Conservation (phyloP, 2,113 vertebrate species). For the Protobothrops flavoviridis region DNA sequence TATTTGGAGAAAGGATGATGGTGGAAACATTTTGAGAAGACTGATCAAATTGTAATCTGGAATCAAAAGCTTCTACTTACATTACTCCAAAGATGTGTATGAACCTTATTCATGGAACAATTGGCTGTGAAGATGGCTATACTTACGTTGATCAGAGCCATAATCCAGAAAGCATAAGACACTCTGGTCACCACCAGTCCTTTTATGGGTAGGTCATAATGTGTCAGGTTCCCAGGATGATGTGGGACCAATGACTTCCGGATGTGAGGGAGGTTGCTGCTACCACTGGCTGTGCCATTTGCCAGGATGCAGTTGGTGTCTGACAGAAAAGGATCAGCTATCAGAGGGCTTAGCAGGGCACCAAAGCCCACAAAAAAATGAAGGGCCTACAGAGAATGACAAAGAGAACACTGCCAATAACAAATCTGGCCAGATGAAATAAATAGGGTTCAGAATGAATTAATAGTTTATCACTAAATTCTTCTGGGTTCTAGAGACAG, state of each 20-base stretch:
- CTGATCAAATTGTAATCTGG: background rate
- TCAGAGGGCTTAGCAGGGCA: constrained; percentile 88
- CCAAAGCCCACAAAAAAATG: constrained; percentile 95
- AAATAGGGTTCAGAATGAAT: background rate
- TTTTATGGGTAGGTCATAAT: constrained; percentile 69
- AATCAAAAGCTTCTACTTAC: background rate
- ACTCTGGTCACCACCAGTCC: constrained; percentile 75
- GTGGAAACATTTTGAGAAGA: background rate
- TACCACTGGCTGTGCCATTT: constrained; percentile 75
- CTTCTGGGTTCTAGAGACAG: background rate
- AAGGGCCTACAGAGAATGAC: constrained; percentile 74
- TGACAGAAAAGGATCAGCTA: constrained; percentile 91
- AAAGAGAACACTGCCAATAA: accelerated
- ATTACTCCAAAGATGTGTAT: background rate
- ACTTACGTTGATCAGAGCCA: constrained; percentile 94
- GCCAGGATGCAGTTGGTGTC: constrained; percentile 84
- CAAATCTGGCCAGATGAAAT: background rate
- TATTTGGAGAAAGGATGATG: background rate
- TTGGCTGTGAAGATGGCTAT: accelerated
- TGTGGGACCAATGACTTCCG: constrained; percentile 73
- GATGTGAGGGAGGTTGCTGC: constrained; percentile 76
- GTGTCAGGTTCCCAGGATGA: constrained; percentile 71
- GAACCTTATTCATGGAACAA: accelerated
- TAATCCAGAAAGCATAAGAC: constrained; percentile 97
- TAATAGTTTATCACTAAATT: background rate